A percentile compares a stretch with the other conserved stretches of the same genome.
These are phyloP conservation scores for Halcyon smyrnensis DNA, from an alignment of 2,797 vertebrate species.

Conservation along the genomic window DNA sequence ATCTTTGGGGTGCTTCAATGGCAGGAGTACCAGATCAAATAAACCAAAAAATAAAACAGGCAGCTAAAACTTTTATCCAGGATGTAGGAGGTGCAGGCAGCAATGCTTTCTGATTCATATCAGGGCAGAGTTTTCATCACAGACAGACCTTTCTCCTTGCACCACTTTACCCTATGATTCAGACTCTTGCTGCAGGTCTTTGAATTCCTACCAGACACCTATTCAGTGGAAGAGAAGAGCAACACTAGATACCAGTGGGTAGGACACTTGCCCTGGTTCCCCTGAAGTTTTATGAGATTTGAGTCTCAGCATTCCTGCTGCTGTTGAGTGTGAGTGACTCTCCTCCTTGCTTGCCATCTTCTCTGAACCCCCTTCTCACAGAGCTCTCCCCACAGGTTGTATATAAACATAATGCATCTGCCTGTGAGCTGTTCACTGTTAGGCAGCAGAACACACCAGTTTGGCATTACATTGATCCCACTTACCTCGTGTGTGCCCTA, in stretches of 20 bases:
- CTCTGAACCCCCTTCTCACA: neutral
- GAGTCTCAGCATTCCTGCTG: neutral
- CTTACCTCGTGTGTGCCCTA: neutral
- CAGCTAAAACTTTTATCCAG: neutral
- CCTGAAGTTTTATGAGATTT: neutral
- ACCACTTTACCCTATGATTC: neutral
- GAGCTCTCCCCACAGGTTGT: fast-evolving
- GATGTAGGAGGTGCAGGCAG: fast-evolving
- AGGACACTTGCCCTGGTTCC: neutral
- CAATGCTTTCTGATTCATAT: neutral
- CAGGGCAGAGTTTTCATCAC: neutral
- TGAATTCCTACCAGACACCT: neutral
- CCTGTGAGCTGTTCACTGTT: neutral
- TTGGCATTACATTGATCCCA: neutral
- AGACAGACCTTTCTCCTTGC: neutral
- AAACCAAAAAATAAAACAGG: neutral
- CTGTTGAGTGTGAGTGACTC: neutral
- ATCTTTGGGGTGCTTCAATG: neutral
- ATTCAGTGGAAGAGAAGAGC: neutral
- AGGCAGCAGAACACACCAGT: neutral
- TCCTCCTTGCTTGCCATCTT: neutral
- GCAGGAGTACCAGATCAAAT: neutral
- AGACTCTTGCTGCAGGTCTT: neutral
- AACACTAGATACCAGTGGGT: neutral
- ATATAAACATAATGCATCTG: fast-evolving